Base-by-base conservation (phyloP, 2,113 vertebrate species). In the Plecotus auritus region DNA sequence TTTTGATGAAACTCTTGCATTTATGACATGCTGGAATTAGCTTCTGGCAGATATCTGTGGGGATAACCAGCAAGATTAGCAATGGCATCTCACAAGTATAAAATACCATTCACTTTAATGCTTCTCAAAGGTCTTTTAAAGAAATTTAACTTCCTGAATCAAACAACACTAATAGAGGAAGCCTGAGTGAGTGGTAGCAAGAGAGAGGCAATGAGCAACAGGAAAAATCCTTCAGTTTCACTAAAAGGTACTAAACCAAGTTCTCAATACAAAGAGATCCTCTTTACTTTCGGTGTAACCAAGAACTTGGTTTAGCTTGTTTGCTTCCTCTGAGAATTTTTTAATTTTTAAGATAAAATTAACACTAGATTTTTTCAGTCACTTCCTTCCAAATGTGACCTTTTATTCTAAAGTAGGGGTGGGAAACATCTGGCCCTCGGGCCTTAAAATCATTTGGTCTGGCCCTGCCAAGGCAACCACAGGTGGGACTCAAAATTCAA, bases 381-480 rank as follows among this genome's bases (percentile, higher is more conserved):
- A 85, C 70, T 85, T 89, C 56, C 70, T 89, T 70, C 42, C 28
- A 30, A 94, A 61, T 37, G 23, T 76, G 37, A 91, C n/a, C 32
- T 96, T 93, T 82, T 83, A 47, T 93, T 84, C 61, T 70, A 86
- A 88, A 91, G 51, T 49, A 59, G 22, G 20, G 56, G 22, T 59
- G 22, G 56, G 56, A 23, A 59, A 23, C 22, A 59, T 59, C 56
- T 4, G 22, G 56, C 22, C 56, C 56, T 59, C 9, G 1, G 56
- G 56, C 22, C 56, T 59, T 59, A 59, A 59, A 59, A 59, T 59
- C 56, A 59, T 59, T 59, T 59, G 56, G 22, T 59, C 56, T 59
- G 56, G 56, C 56, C 22, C 56, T 59, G 22, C 56, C 56, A 4
- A 26, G 56, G 56, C 56, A 59, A 59, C 22, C 56, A 59, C 22